Percentiles rank a stretch among this genome's conserved stretches.
Conservation (phyloP, 2,888 invertebrate genomes). For the Neria commutata region DNA sequence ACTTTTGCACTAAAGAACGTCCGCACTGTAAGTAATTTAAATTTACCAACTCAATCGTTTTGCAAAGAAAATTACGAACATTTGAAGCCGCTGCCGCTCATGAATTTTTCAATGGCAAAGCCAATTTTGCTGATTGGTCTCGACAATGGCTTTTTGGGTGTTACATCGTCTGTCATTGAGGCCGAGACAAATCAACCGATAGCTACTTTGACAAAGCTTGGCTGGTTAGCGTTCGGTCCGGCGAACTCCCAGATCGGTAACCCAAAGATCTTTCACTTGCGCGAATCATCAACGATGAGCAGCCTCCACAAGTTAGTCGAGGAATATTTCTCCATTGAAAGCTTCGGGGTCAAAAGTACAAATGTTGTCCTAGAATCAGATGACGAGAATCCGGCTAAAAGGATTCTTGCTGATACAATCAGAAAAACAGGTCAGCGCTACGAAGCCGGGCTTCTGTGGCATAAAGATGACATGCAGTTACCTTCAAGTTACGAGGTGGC, state of each 20-base stretch:
- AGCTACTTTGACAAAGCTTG: background rate
- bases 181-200: background rate
- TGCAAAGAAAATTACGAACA: background rate
- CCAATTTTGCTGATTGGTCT: too few species aligned
- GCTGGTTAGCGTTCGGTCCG: background rate
- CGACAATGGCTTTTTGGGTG: background rate
- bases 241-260: too few species aligned
- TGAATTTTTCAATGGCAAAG: too few species aligned
- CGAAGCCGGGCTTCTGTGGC: slow-evolving; percentile 28
- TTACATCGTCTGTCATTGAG: background rate
- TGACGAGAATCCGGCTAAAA: slow-evolving; percentile 10
- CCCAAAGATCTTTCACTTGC: too few species aligned
- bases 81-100: background rate
- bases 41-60: background rate
- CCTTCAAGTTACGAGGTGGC: slow-evolving; percentile 28
- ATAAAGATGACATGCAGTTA: slow-evolving; percentile 3
- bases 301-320: slow-evolving; percentile 14
- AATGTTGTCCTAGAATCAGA: slow-evolving; percentile 14
- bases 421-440: slow-evolving; percentile 13
- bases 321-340: slow-evolving; percentile 19
- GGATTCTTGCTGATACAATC: slow-evolving; percentile 17
- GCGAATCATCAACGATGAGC: background rate
- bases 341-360: slow-evolving; percentile 5
- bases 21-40: background rate
- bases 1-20: background rate